Evolutionary conservation across 1,140 invertebrate species (phyloP), one percentile per base, ranked within the genome.

Genomic region (Pachyrhynchus sulphureomaculatus): DNA sequence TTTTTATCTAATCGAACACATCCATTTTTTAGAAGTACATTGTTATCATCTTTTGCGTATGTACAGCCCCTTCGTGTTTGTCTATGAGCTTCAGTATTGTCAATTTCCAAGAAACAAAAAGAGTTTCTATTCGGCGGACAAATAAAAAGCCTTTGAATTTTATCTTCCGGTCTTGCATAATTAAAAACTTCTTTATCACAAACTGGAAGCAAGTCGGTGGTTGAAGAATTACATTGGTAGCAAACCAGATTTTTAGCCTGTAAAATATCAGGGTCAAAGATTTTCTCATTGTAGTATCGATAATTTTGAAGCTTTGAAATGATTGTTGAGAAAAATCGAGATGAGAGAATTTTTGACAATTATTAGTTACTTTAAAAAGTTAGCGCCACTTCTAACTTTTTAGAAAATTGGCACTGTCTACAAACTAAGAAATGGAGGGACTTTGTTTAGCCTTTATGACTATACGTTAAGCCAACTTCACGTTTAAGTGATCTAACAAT

Each of bases 101-200:
- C 9, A n/a, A 58, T 15, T 24, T 58, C 44, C 12, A 58, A 15
- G 18, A 33, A 58, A 21, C 55, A 58, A 49, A 36, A 58, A 13
- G 44, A 36, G 24, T 49, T 58, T 18, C 44, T 49, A 23, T 48
- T 34, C 17, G 45, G 45, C 2, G 55, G 55, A 29, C 55, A 58
- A 17, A 58, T 32, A 37, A 37, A 37, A 5, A 39, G 8, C 29
- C 8, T 47, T 17, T 37, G n/a, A 2, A 48, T n/a, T 58, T 49
- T 34, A 8, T 47, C 55, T 18, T 58, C 45, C 2, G 24, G 17
- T 20, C 37, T 48, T 10, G 41, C 13, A 36, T 23, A 47, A 15
- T 15, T 26, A 29, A 58, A 48, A 4, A 49, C 34, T 10, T 23
- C 17, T 5, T n/a, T 2, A 15, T 58, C 42, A n/a, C 55, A 58